Percentiles rank a stretch among this genome's conserved stretches.
Evolutionary conservation across 2,888 invertebrate species (phyloP).

Genomic region (Drosophila mercatorum): DNA sequence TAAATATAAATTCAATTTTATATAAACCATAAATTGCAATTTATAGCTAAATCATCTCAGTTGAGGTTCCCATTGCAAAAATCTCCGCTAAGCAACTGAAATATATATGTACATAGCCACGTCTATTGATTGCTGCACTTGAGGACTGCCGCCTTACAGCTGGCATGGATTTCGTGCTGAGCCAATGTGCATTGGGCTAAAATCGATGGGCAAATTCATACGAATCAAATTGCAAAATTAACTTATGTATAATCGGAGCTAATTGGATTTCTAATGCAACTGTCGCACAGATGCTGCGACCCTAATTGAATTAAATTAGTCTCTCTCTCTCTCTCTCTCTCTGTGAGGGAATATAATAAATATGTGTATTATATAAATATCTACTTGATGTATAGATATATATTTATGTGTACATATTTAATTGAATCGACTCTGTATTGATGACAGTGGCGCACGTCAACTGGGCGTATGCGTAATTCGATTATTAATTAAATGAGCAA

Average conservation of each 20-base stretch:
- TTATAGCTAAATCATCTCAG: background rate
- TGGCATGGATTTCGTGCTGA: background rate
- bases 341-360: conserved; percentile 26
- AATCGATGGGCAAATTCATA: conserved; percentile 13
- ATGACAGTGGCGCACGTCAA: conserved; percentile 46
- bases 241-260: conserved; percentile 45
- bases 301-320: conserved; percentile 66
- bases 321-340: background rate
- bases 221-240: conserved; percentile 32
- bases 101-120: too few species aligned
- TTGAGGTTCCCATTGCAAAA: background rate
- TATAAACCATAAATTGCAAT: too few species aligned
- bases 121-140: background rate
- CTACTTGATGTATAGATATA: background rate
- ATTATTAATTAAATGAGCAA: conserved; percentile 76
- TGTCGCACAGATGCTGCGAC: conserved; percentile 29
- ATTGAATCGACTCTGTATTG: conserved; percentile 43
- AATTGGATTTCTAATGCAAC: conserved; percentile 46
- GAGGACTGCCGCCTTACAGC: too few species aligned
- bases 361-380: background rate
- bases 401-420: conserved; percentile 16
- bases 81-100: background rate
- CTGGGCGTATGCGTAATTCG: conserved; percentile 78
- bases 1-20: too few species aligned
- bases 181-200: background rate